Evolutionary conservation across 2,888 invertebrate species (phyloP), one percentile per base, ranked within the genome.

Genomic region (Gryllus longicercus): DNA sequence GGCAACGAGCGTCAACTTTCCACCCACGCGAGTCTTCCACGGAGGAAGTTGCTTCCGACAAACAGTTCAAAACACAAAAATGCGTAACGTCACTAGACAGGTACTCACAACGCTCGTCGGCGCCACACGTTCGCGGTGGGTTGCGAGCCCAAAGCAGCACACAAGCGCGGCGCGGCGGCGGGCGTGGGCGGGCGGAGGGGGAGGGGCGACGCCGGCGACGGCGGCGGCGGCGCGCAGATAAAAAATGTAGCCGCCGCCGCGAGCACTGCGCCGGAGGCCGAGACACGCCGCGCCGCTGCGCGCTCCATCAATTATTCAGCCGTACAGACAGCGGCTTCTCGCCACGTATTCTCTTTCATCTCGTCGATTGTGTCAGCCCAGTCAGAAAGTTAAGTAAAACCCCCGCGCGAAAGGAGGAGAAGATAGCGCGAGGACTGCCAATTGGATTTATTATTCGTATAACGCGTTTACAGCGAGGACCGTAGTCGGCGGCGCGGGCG

Each of bases 321-420:
- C 63, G 63, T 63, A 63, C 63, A 63, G 63, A 63, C 63, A 63
- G 63, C 63, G 63, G 63, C 63, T 63, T 63, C 63, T 63, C 63
- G 63, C 63, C 63, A 63, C 63, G 63, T 63, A 63, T 63, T 63
- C 63, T 63, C 63, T 63, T 63, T 63, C 63, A 63, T 63, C 63
- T 63, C 63, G 63, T 63, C 63, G 63, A 63, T 63, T 63, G 63
- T 63, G 63, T 63, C 63, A 63, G 63, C 63, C 63, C 63, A 63
- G 63, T 63, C 63, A 63, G 63, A 63, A 63, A 63, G 63, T 63
- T 63, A 63, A 63, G 63, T 63, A 63, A 63, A 63, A 63, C 63
- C 63, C 63, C 63, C 63, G 63, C 63, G 63, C 63, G 63, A 63
- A 63, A 63, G 63, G 63, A 63, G 63, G 63, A 63, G 63, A 63